Evolutionary conservation across 2,888 invertebrate genomes (phyloP).

Genomic region (Synanthedon formicaeformis): DNA sequence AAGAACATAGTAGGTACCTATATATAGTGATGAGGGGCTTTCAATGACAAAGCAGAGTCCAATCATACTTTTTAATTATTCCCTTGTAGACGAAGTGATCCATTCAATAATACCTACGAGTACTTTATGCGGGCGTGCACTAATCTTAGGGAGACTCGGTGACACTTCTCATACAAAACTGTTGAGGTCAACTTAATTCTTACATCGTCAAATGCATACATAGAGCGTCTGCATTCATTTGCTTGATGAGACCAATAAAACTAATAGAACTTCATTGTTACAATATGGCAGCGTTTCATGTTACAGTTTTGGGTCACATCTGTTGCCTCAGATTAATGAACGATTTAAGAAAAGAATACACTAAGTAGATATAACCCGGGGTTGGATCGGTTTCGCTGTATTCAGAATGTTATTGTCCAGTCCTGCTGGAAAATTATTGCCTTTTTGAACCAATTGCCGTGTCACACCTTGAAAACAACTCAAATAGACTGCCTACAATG

Average conservation of each 20-base stretch:
- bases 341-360: conserved; percentile 1
- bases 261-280: conserved; percentile 45
- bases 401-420: no score
- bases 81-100: conserved; percentile 35
- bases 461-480: no score
- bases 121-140: conserved; percentile 61
- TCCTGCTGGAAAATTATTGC: no score
- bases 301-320: conserved; percentile 15
- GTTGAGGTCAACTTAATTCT: conserved; percentile 55
- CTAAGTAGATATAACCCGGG: no score
- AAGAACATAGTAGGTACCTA: no score
- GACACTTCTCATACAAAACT: conserved; percentile 52
- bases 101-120: conserved; percentile 61
- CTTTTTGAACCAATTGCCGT: no score
- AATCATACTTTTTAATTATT: conserved; percentile 30
- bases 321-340: conserved; percentile 9
- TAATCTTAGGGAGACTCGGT: conserved; percentile 46
- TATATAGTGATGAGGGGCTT: no score
- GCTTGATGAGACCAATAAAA: conserved; percentile 55
- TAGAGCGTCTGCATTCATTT: conserved; percentile 25
- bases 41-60: conserved; percentile 16
- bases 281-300: conserved; percentile 13
- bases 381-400: no score
- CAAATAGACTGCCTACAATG: no score
- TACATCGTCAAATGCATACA: conserved; percentile 44